Conservation (phyloP, 2,888 invertebrate species). For the Drosophila atroscutellata region DNA sequence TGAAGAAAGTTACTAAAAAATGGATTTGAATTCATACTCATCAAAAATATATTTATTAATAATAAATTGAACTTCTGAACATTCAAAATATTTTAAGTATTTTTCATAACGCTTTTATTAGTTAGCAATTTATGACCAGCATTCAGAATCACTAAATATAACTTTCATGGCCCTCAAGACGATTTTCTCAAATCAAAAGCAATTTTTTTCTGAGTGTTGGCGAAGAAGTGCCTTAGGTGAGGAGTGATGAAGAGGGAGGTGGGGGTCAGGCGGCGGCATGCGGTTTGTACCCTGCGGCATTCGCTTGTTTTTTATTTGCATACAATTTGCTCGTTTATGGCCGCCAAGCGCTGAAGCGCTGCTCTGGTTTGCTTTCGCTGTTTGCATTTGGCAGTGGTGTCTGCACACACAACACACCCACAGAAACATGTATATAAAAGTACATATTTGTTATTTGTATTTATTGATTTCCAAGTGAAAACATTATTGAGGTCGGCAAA, state of each 20-base stretch:
- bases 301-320: slow-evolving; percentile 68
- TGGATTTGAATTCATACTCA: not conserved
- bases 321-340: slow-evolving; percentile 75
- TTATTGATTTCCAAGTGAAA: slow-evolving; percentile 77
- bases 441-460: slow-evolving; percentile 73
- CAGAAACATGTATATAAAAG: not conserved
- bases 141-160: not conserved
- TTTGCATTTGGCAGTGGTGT: slow-evolving; percentile 23
- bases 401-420: not conserved
- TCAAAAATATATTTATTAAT: not conserved
- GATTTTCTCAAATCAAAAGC: not conserved
- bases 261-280: slow-evolving; percentile 15
- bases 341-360: slow-evolving; percentile 41
- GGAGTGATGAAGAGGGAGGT: not conserved
- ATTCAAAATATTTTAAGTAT: not conserved
- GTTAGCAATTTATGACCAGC: not conserved
- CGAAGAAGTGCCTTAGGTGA: slow-evolving; percentile 10
- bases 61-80: not conserved
- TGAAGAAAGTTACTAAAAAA: not conserved
- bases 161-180: not conserved
- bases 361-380: slow-evolving; percentile 21
- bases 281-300: slow-evolving; percentile 50
- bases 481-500: slow-evolving; percentile 73
- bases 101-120: not conserved
- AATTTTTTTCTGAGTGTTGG: not conserved